These are phyloP conservation scores for Antigone vipio DNA, from an alignment of 2,113 vertebrate genomes.

Conservation along the genomic window DNA sequence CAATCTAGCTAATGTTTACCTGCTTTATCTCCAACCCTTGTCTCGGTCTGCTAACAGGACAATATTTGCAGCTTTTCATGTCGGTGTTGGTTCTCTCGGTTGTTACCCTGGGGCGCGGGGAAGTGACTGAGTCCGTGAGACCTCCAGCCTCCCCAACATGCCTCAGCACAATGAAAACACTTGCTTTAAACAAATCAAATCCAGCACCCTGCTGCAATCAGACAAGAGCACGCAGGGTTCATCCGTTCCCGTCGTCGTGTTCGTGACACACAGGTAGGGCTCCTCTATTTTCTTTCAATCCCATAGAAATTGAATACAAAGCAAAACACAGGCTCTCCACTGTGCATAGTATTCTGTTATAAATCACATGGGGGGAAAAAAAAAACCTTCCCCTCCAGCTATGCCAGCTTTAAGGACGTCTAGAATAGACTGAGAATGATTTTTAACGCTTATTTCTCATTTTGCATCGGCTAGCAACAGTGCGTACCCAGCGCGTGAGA, in stretches of 20 bases:
- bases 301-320: neutral
- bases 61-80: neutral
- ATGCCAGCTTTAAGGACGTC: neutral
- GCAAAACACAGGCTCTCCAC: neutral
- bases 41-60: neutral
- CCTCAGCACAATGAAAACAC: neutral
- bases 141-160: neutral
- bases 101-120: rapidly evolving
- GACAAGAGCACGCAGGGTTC: neutral
- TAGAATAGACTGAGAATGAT: neutral
- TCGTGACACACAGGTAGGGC: neutral
- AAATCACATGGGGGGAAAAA: neutral
- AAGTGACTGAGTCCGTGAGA: rapidly evolving
- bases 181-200: neutral
- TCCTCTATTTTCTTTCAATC: neutral
- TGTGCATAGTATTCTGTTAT: neutral
- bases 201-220: neutral
- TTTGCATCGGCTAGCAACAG: neutral
- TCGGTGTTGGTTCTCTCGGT: neutral
- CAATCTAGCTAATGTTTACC: neutral
- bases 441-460: neutral
- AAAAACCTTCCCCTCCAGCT: neutral
- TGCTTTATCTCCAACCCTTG: neutral
- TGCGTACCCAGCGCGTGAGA: rapidly evolving
- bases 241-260: rapidly evolving